These are phyloP conservation scores for Schizotus pectinicornis DNA, from an alignment of 2,888 invertebrate genomes.

Conservation along the genomic window DNA sequence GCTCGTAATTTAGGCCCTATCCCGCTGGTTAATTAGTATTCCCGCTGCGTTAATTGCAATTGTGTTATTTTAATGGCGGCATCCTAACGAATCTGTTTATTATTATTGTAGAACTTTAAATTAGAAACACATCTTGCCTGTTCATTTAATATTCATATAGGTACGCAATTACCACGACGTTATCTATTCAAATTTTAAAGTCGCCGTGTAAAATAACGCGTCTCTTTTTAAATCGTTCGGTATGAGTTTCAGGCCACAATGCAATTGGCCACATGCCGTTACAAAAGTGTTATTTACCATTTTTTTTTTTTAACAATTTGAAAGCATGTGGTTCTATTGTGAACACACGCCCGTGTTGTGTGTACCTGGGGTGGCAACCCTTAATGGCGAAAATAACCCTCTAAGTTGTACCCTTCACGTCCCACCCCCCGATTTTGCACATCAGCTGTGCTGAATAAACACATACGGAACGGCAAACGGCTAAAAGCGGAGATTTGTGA, in stretches of 20 bases:
- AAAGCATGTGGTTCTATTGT: constrained; percentile 53
- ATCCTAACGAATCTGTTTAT: constrained; percentile 3
- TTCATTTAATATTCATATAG: too few species aligned
- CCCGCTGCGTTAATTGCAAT: constrained; percentile 14
- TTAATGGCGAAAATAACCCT: constrained; percentile 46
- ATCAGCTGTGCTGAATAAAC: constrained; percentile 54
- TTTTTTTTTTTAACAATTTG: constrained; percentile 47
- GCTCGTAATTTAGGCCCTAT: too few species aligned
- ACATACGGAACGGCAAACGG: constrained; percentile 29
- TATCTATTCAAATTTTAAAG: too few species aligned
- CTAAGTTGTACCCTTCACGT: constrained; percentile 41
- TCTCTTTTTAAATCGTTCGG: neutral
- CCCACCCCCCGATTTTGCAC: constrained; percentile 47
- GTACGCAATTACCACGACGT: too few species aligned
- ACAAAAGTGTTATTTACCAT: constrained; percentile 52
- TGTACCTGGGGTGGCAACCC: constrained; percentile 51
- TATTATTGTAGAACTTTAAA: neutral
- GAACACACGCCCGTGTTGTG: constrained; percentile 41
- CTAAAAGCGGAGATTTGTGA: constrained; percentile 33
- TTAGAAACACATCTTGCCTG: too few species aligned
- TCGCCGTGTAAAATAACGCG: too few species aligned
- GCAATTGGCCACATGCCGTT: constrained; percentile 52
- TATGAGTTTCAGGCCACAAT: constrained; percentile 9
- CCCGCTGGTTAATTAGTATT: constrained; percentile 9
- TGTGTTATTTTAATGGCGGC: neutral